Evolutionary conservation across 2,797 vertebrate species (phyloP).

Genomic region (Cygnus olor): DNA sequence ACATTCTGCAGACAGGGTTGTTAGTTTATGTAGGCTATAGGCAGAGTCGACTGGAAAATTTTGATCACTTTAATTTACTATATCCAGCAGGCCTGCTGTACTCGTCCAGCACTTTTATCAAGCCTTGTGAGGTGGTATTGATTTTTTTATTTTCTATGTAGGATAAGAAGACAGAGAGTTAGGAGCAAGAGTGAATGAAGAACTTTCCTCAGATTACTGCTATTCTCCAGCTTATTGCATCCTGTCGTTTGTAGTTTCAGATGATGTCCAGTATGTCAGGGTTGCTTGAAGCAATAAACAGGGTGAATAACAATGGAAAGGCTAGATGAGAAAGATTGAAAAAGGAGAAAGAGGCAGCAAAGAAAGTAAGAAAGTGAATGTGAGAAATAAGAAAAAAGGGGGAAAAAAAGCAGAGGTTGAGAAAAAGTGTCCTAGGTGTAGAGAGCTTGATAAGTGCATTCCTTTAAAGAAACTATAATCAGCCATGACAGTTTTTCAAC

Average conservation of each 20-base stretch:
- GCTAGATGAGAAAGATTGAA: slow-evolving; percentile 78
- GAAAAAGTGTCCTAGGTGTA: slow-evolving; percentile 57
- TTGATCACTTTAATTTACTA: slow-evolving; percentile 99
- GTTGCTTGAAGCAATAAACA: slow-evolving; percentile 92
- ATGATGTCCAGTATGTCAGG: slow-evolving; percentile 94
- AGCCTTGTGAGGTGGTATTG: slow-evolving; percentile 95
- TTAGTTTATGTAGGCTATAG: slow-evolving; percentile 93
- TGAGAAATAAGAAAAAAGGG: slow-evolving; percentile 56
- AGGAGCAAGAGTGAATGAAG: slow-evolving; percentile 95
- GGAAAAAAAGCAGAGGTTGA: slow-evolving; percentile 23
- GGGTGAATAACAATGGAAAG: slow-evolving; percentile 92
- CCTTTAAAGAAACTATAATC: slow-evolving; percentile 55
- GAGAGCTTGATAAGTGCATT: slow-evolving; percentile 66
- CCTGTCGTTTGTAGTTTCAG: slow-evolving; percentile 98
- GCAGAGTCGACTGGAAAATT: slow-evolving; percentile 97
- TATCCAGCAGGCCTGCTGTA: slow-evolving; percentile 90
- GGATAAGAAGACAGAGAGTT: slow-evolving; percentile 99
- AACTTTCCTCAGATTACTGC: slow-evolving; percentile 98
- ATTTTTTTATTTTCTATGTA: slow-evolving; percentile 99
- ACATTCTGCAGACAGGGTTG: slow-evolving; percentile 91
- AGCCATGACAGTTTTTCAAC: slow-evolving; percentile 53
- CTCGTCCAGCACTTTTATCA: slow-evolving; percentile 94
- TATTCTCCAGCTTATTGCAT: slow-evolving; percentile 98
- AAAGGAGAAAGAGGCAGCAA: slow-evolving; percentile 68
- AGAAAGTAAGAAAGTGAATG: slow-evolving; percentile 72